Evolutionary conservation across 2,888 invertebrate species (phyloP), one percentile per base, ranked within the genome.

Genomic region (Drosophila siamana): DNA sequence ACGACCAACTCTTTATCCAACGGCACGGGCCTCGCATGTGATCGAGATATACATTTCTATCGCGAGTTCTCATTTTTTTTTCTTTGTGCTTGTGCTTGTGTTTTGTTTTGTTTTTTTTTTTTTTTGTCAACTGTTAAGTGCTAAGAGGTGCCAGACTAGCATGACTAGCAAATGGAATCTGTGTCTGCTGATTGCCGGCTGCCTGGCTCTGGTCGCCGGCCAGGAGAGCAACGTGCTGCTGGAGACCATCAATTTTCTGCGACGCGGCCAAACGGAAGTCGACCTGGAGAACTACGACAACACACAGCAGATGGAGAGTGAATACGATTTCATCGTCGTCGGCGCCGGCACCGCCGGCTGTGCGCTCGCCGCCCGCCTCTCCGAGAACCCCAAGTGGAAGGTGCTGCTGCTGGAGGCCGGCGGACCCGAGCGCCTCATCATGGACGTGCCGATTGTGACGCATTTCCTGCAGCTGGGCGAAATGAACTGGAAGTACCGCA

Each of bases 331-430:
- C 78, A 95, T 96, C 51, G 92, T 96, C 15, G 94, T 97, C 3
- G 97, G 97, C 1, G 96, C 96, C 0, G 97, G 97, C 2, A 96
- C 96, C 0, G 96, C 96, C 0, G 97, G 97, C 1, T 96, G 96
- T 69, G 94, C 95, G 0, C 66, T 97, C 5, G 96, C 97, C 0
- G 95, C 95, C 66, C 93, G 97, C 38, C 92, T 97, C 4, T 94
- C 95, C 0, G 96, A 96, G 92, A 93, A 95, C 72, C 93, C 94
- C 0, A 92, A 94, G 9, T 95, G 95, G 94, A 94, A 94, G 69
- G 89, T 92, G 1, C 91, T 96, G 6, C 93, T 96, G 0, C 91
- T 96, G 33, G 96, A 96, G 92, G 96, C 96, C 1, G 96, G 96
- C 61, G 92, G 92, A 15, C 94, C 93, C 7, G 96, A 96, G 91